Conservation (phyloP, 2,113 vertebrate genomes). For the Aspidoscelis tigris region DNA sequence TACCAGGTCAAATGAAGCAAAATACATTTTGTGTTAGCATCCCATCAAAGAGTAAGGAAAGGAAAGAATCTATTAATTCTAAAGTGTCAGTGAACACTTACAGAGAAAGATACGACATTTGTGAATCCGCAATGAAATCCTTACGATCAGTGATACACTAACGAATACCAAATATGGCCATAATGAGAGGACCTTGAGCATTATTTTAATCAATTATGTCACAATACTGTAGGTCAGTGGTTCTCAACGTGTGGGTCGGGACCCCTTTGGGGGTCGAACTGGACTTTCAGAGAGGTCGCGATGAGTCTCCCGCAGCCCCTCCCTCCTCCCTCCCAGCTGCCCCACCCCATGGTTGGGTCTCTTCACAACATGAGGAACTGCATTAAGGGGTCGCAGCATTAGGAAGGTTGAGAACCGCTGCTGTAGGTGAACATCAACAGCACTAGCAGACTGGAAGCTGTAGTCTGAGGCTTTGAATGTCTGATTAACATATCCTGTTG, state of each 20-base stretch:
- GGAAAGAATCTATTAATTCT: constrained; percentile 56
- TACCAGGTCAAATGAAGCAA: constrained; percentile 30
- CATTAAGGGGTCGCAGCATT: too few species aligned
- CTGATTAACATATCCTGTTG: constrained; percentile 38
- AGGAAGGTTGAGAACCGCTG: too few species aligned
- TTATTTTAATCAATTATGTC: constrained; percentile 62
- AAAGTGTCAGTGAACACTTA: constrained; percentile 55
- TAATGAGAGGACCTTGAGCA: constrained; percentile 46
- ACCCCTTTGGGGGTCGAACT: too few species aligned
- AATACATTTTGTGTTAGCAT: constrained; percentile 56
- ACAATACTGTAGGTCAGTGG: constrained; percentile 10
- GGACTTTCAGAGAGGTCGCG: too few species aligned
- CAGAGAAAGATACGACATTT: constrained; percentile 49
- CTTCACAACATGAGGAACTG: too few species aligned
- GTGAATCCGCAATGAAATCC: constrained; percentile 63
- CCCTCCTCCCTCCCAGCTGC: too few species aligned
- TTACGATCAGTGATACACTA: constrained; percentile 49
- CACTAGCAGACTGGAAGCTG: neutral
- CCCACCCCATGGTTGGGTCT: too few species aligned
- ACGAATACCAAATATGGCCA: constrained; percentile 51
- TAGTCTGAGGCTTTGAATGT: constrained; percentile 37
- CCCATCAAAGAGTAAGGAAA: constrained; percentile 49
- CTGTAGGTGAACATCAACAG: constrained; percentile 12
- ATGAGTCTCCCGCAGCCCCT: too few species aligned
- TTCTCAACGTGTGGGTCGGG: too few species aligned